Percentiles rank a stretch among this genome's conserved stretches.
These are phyloP conservation scores for Puma concolor DNA, from an alignment of 2,113 vertebrate genomes.

Conservation along the genomic window DNA sequence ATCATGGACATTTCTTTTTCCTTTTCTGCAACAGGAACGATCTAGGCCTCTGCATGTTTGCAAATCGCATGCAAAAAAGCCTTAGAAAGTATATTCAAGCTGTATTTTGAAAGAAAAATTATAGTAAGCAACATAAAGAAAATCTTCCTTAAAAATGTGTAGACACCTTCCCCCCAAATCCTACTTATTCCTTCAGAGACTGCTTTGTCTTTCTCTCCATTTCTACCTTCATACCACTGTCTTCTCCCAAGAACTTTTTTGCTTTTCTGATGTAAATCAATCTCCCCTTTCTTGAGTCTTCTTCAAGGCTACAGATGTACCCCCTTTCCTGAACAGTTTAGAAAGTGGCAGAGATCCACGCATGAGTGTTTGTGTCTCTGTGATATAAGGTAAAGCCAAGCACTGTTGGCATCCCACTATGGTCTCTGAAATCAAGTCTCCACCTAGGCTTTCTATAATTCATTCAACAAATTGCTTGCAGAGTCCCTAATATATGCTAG, in stretches of 20 bases:
- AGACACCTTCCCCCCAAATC: background rate
- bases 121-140: background rate
- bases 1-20: slow-evolving; percentile 29
- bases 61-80: slow-evolving; percentile 48
- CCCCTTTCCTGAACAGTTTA: background rate
- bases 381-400: background rate
- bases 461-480: background rate
- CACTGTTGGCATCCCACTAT: background rate
- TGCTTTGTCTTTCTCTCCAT: background rate
- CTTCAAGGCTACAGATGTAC: background rate
- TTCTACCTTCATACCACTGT: background rate
- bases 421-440: background rate
- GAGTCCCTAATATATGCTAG: background rate
- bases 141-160: slow-evolving; percentile 20
- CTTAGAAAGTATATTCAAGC: background rate
- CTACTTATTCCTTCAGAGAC: background rate
- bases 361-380: background rate
- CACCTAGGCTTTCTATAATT: background rate
- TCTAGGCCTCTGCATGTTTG: background rate
- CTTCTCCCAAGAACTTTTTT: background rate
- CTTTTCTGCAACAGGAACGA: slow-evolving; percentile 10
- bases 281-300: background rate
- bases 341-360: background rate
- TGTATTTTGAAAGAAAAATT: slow-evolving; percentile 51
- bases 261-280: background rate